phyloP scores from a whole-genome alignment of 2,113 vertebrate genomes.

The Peucedramus taeniatus region DNA sequence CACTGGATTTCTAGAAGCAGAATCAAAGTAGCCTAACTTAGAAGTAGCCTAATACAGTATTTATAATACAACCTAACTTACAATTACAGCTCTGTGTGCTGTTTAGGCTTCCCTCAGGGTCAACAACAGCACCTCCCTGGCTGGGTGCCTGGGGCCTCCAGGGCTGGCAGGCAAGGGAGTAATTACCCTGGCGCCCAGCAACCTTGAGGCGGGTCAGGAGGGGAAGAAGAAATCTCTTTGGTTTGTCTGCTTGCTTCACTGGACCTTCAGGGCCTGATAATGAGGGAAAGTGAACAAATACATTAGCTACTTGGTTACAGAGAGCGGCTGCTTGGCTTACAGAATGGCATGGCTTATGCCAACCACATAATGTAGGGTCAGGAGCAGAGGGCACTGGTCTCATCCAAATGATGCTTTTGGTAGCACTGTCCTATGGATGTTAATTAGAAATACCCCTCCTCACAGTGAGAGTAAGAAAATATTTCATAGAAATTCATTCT shows the following conservation, averaged over 20 bases:
- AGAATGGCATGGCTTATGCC: background rate
- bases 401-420: background rate
- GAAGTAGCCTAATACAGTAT: background rate
- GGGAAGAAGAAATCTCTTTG: background rate
- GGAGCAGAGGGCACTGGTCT: background rate
- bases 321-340: background rate
- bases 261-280: background rate
- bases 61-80: background rate
- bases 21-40: background rate
- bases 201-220: background rate
- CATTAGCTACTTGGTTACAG: fast-evolving
- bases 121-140: background rate
- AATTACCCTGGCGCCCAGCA: background rate
- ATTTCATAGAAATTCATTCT: background rate
- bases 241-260: background rate
- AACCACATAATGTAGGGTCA: fast-evolving
- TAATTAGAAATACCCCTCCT: background rate
- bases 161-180: background rate
- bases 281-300: background rate
- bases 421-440: fast-evolving
- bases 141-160: fast-evolving
- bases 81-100: background rate
- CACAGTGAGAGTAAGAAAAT: background rate
- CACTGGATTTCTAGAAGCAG: background rate
- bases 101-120: background rate